Percentiles rank a stretch among this genome's conserved stretches.
These are phyloP conservation scores for Micropoecilia bifurca DNA, from an alignment of 2,797 vertebrate species.

Conservation along the genomic window DNA sequence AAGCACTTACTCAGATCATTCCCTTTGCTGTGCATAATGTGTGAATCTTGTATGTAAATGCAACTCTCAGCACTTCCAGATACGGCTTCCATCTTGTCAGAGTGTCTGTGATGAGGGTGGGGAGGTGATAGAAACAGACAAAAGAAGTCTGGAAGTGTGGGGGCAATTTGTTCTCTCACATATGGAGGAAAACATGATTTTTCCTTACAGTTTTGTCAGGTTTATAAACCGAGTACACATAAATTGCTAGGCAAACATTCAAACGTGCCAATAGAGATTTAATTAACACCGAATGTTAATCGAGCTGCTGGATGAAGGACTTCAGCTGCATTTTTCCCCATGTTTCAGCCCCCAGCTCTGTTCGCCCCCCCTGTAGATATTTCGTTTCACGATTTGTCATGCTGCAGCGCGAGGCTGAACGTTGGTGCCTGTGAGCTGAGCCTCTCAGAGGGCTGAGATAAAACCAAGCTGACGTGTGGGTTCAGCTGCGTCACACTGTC, in stretches of 20 bases:
- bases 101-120: slow-evolving; percentile 25
- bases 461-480: slow-evolving; percentile 74
- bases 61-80: slow-evolving; percentile 40
- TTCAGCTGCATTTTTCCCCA: slow-evolving; percentile 2
- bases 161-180: slow-evolving; percentile 4
- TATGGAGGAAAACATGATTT: slow-evolving; percentile 8
- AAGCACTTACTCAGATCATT: slow-evolving; percentile 47
- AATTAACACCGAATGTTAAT: neutral
- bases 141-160: neutral
- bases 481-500: slow-evolving; percentile 66
- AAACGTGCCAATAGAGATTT: slow-evolving; percentile 4
- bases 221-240: neutral
- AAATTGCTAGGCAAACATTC: neutral
- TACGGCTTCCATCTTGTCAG: slow-evolving; percentile 23
- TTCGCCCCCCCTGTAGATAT: slow-evolving; percentile 21
- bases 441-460: slow-evolving; percentile 60
- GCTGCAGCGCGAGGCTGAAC: slow-evolving; percentile 61
- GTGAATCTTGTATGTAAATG: slow-evolving; percentile 43
- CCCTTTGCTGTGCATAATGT: slow-evolving; percentile 32
- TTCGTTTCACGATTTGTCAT: slow-evolving; percentile 65
- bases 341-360: too few relatives aligned
- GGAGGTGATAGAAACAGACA: slow-evolving; percentile 41
- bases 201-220: slow-evolving; percentile 3
- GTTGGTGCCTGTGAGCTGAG: slow-evolving; percentile 64
- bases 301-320: neutral